A percentile compares a stretch with the other conserved stretches of the same genome.
Evolutionary conservation across 2,888 invertebrate species (phyloP).

Genomic region (Oeneis ivallda): DNA sequence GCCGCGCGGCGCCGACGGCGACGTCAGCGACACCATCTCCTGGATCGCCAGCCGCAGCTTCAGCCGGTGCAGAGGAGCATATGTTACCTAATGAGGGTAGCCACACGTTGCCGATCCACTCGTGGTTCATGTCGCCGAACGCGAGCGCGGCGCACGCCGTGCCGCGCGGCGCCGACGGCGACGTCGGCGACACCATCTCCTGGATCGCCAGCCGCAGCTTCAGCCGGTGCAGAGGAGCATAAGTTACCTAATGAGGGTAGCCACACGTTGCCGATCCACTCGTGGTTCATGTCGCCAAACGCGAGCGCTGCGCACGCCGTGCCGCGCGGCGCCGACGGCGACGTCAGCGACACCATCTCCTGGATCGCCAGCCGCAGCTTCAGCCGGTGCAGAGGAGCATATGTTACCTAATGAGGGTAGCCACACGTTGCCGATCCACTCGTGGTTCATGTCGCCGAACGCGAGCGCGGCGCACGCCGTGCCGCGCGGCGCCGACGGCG

Average conservation of each 20-base stretch:
- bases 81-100: slow-evolving; percentile 91
- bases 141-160: slow-evolving; percentile 97
- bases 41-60: too few species aligned
- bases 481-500: slow-evolving; percentile 96
- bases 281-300: slow-evolving; percentile 99
- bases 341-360: too few species aligned
- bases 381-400: too few species aligned
- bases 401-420: slow-evolving; percentile 91
- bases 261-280: slow-evolving; percentile 99
- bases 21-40: too few species aligned
- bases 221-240: too few species aligned
- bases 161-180: slow-evolving; percentile 96
- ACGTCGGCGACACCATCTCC: too few species aligned
- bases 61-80: too few species aligned
- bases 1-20: too few species aligned
- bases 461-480: slow-evolving; percentile 97
- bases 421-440: slow-evolving; percentile 99
- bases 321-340: slow-evolving; percentile 96
- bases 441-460: slow-evolving; percentile 99
- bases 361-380: too few species aligned
- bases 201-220: too few species aligned
- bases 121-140: slow-evolving; percentile 99
- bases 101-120: slow-evolving; percentile 99
- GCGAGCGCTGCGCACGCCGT: slow-evolving; percentile 97
- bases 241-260: slow-evolving; percentile 91